These are phyloP conservation scores for Theropithecus gelada DNA, from an alignment of 2,113 vertebrate genomes.

Conservation along the genomic window DNA sequence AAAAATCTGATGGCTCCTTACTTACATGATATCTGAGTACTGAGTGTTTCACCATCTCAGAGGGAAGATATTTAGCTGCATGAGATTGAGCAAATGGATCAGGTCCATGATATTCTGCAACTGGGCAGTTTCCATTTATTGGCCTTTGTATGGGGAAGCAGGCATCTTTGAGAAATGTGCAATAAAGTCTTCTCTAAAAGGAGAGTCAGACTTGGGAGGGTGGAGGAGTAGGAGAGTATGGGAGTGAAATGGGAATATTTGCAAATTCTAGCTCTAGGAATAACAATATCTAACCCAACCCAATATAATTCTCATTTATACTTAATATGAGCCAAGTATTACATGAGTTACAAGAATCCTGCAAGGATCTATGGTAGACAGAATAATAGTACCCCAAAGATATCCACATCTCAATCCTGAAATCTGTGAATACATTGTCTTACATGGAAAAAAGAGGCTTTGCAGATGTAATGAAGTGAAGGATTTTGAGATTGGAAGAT, in stretches of 20 bases:
- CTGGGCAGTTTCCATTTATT: not conserved
- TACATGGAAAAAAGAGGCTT: not conserved
- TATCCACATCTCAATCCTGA: not conserved
- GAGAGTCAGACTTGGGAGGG: not conserved
- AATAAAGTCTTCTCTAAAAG: not conserved
- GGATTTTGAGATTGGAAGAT: not conserved
- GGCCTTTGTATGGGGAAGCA: not conserved
- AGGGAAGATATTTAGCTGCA: not conserved
- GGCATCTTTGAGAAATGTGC: not conserved
- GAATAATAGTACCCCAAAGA: not conserved
- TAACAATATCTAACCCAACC: not conserved
- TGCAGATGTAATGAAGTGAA: not conserved
- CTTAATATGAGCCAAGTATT: not conserved
- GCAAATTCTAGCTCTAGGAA: not conserved
- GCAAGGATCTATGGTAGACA: not conserved
- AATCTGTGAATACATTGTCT: not conserved
- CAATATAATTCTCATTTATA: not conserved
- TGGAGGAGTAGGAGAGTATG: rapidly evolving
- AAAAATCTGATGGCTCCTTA: not conserved
- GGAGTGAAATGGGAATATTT: not conserved
- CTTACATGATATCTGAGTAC: not conserved
- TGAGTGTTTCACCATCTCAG: not conserved
- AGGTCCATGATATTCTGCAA: not conserved
- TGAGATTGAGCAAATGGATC: not conserved
- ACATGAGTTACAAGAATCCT: not conserved